Evolutionary conservation across 1,140 invertebrate species (phyloP).

Genomic region (Doryteuthis pealeii): DNA sequence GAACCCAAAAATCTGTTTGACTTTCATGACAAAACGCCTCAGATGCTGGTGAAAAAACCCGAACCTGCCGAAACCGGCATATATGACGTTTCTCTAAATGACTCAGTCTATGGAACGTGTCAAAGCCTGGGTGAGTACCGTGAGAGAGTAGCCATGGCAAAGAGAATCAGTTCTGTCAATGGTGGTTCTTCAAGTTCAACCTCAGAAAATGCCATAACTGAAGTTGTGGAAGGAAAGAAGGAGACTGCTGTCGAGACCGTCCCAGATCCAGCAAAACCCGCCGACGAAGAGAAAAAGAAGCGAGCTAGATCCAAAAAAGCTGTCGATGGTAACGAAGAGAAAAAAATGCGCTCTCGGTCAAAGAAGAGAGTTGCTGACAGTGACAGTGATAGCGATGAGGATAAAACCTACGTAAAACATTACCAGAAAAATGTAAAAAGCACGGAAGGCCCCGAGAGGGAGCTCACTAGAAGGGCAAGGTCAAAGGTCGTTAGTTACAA

Average conservation of each 20-base stretch:
- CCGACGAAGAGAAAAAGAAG: not conserved
- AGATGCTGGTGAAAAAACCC: not conserved
- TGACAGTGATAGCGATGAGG: not conserved
- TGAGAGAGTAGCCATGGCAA: not conserved
- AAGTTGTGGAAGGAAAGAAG: no score
- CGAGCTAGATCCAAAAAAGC: not conserved
- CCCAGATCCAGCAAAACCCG: no score
- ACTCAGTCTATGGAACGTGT: not conserved
- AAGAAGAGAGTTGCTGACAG: not conserved
- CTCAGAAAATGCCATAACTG: no score
- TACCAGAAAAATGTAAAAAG: not conserved
- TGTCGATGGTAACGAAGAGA: not conserved
- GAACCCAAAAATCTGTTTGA: conserved; percentile 2
- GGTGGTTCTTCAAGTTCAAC: not conserved
- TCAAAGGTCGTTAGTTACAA: not conserved
- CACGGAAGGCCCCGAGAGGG: not conserved
- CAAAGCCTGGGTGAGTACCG: not conserved
- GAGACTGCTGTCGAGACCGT: no score
- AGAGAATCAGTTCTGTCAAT: not conserved
- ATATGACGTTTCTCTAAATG: conserved; percentile 1
- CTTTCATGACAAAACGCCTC: conserved; percentile 3
- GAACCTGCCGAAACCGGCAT: not conserved
- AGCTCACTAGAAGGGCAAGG: not conserved
- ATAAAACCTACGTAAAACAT: not conserved
- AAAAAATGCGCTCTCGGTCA: not conserved